A percentile compares a stretch with the other conserved stretches of the same genome.
Conservation (phyloP, 2,113 vertebrate species). For the Pachyramphus minor region DNA sequence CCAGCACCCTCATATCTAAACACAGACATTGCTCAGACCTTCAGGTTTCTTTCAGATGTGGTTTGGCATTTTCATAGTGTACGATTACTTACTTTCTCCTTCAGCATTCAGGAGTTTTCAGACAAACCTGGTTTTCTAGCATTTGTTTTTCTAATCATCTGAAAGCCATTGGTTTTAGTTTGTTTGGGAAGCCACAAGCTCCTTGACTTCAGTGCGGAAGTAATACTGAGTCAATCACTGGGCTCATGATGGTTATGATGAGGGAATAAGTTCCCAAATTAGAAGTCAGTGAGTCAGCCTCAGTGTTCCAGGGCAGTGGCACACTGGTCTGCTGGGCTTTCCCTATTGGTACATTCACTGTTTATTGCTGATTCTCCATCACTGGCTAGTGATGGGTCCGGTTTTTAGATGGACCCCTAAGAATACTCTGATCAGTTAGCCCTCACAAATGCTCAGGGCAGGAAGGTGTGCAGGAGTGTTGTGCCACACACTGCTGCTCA, state of each 20-base stretch:
- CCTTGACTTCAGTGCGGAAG: slow-evolving; percentile 9
- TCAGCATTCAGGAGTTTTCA: not conserved
- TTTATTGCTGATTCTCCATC: not conserved
- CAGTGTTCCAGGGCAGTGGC: not conserved
- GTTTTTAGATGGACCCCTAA: not conserved
- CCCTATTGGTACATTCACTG: not conserved
- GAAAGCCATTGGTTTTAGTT: not conserved
- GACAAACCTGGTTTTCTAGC: not conserved
- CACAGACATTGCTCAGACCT: not conserved
- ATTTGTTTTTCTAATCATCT: slow-evolving; percentile 1
- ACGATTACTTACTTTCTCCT: not conserved
- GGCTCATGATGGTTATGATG: not conserved
- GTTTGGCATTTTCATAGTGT: not conserved
- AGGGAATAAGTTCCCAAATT: not conserved
- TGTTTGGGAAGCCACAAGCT: slow-evolving; percentile 16
- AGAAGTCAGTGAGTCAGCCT: not conserved
- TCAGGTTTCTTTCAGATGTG: not conserved
- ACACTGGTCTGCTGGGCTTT: not conserved
- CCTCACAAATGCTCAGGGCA: not conserved
- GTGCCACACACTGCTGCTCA: not conserved
- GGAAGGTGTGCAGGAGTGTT: not conserved
- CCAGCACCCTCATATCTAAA: not conserved
- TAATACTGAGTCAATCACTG: not conserved
- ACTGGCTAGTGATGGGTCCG: not conserved
- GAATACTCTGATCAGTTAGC: not conserved